A percentile compares a stretch with the other conserved stretches of the same genome.
phyloP scores from a whole-genome alignment of 2,113 vertebrate genomes.

The Neofelis nebulosa region DNA sequence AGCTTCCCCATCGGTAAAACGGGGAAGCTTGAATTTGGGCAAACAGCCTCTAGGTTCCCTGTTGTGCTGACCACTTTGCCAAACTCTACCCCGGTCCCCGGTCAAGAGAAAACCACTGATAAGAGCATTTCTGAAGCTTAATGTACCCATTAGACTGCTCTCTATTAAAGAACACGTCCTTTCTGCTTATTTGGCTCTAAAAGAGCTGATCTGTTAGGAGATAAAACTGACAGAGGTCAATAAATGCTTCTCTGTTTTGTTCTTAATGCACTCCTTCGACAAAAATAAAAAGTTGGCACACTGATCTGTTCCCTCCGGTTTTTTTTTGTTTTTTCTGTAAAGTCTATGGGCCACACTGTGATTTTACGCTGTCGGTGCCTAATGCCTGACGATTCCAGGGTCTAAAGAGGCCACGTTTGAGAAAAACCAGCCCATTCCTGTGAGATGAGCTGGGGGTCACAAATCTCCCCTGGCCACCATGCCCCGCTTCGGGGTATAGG shows the following conservation, averaged over 20 bases:
- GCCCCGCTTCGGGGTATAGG: accelerated
- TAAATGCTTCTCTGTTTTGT: neutral
- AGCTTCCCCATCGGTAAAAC: neutral
- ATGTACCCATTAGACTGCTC: neutral
- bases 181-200: neutral
- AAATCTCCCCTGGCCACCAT: neutral
- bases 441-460: neutral
- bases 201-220: neutral
- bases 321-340: neutral
- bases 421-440: neutral
- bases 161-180: neutral
- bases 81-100: neutral
- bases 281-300: neutral
- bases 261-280: neutral
- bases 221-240: neutral
- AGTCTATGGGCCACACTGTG: neutral
- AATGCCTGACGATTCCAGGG: no score
- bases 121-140: neutral
- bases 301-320: no score
- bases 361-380: neutral
- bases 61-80: neutral
- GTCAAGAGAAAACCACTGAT: neutral
- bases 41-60: neutral
- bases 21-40: neutral
- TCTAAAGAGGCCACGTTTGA: neutral